Base-by-base conservation (phyloP, 2,888 invertebrate genomes). In the Macropis europaea region DNA sequence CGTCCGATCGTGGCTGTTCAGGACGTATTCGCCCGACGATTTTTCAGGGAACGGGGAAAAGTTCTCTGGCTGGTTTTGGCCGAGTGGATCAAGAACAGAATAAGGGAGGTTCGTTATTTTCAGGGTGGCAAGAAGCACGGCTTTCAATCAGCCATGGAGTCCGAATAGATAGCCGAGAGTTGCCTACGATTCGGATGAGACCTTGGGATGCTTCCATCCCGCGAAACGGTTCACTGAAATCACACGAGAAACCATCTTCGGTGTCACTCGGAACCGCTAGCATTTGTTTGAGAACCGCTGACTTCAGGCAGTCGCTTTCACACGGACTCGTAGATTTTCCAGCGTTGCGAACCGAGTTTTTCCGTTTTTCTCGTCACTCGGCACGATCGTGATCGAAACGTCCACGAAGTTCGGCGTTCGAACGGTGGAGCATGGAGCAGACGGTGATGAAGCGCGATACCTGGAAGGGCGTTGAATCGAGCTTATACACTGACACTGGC, bases 401-500 rank as follows among this genome's bases (percentile, higher is more conserved):
- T 45, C 13, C 19, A 52, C 15, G 32, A 32, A 47, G 9, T 22
- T 56, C 9, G 34, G n/a, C 15, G 30, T 47, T 62, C 17, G 38
- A n/a, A 38, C 22, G 38, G 56, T 19, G 11, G 2, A 2, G 7
- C 6, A 24, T n/a, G n/a, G n/a, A n/a, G n/a, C n/a, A n/a, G n/a
- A n/a, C n/a, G n/a, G 59, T 40, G 17, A 67, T 56, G 70, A 50
- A 70, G 47, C 57, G 67, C 45, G 70, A 66, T 76, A 81, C 74
- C 72, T 78, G 77, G 48, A 56, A 64, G 74, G 67, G 62, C 53
- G 60, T 69, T 54, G 62, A 76, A 73, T 74, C 72, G 81, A 82
- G 81, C 81, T 82, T 82, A 81, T 53, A 47, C 54, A 59, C 64
- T 59, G 69, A 73, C 28, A 76, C 53, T 76, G 81, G 81, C 81